Evolutionary conservation across 1,140 invertebrate species (phyloP).

Genomic region (Apis florea): DNA sequence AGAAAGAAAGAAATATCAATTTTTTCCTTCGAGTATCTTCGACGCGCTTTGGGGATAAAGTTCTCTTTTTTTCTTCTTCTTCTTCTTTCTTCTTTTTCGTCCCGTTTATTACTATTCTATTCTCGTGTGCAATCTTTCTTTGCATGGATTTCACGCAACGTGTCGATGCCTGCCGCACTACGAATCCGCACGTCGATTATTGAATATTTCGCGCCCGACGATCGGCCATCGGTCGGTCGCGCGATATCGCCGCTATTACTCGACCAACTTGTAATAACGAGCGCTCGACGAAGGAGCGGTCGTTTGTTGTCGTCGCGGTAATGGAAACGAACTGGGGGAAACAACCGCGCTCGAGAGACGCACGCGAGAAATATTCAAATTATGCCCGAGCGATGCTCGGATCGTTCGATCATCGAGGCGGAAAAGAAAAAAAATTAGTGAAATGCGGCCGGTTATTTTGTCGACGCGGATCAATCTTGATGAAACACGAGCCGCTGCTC

Average conservation of each 20-base stretch:
- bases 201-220: conserved; percentile 20
- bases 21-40: background rate
- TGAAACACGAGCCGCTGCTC: background rate
- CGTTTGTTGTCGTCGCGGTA: conserved; percentile 36
- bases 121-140: too few species aligned
- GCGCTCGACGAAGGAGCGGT: conserved; percentile 43
- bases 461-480: background rate
- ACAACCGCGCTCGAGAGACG: conserved; percentile 11
- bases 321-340: conserved; percentile 26
- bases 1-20: background rate
- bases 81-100: too few species aligned
- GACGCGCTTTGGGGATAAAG: background rate
- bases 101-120: too few species aligned
- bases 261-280: conserved; percentile 22
- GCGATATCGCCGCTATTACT: conserved; percentile 37
- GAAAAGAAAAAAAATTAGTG: background rate
- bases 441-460: background rate
- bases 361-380: background rate
- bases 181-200: background rate
- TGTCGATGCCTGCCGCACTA: too few species aligned
- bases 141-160: background rate
- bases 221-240: conserved; percentile 6
- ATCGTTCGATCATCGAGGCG: background rate
- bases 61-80: too few species aligned
- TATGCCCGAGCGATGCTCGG: background rate